Conservation (phyloP, 92 coral and sea anemone genomes). For the Hydrozoanthus gracilis region DNA sequence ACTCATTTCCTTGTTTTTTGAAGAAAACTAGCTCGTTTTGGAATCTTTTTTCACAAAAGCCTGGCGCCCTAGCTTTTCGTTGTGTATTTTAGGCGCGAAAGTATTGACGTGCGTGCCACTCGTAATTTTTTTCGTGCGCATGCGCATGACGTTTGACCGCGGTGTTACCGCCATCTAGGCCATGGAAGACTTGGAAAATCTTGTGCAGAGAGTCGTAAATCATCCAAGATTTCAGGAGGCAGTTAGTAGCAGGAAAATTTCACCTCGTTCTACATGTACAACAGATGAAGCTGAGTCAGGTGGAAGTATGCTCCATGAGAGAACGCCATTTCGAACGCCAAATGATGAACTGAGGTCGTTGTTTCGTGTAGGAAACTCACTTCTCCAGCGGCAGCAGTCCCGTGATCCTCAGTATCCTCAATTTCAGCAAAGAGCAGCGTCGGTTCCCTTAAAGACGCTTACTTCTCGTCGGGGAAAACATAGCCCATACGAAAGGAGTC, state of each 20-base stretch:
- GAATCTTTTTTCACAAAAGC: too few relatives aligned
- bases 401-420: slow-evolving; percentile 32
- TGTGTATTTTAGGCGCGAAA: too few relatives aligned
- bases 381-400: slow-evolving; percentile 1
- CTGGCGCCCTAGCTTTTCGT: too few relatives aligned
- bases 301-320: neutral
- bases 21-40: too few relatives aligned
- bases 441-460: slow-evolving; percentile 11
- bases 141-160: too few relatives aligned
- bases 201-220: slow-evolving; percentile 19
- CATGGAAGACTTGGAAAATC: slow-evolving; percentile 8
- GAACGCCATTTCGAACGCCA: neutral
- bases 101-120: too few relatives aligned
- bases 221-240: slow-evolving; percentile 29
- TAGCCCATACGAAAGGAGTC: neutral
- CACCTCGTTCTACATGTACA: neutral
- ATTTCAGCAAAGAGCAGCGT: slow-evolving; percentile 32
- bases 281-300: neutral
- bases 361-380: neutral
- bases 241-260: neutral
- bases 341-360: slow-evolving; percentile 30
- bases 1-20: too few relatives aligned
- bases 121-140: too few relatives aligned
- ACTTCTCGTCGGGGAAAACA: neutral
- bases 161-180: too few relatives aligned